A percentile compares a stretch with the other conserved stretches of the same genome.
Conservation (phyloP, 2,797 vertebrate genomes). For the Sternotherus odoratus region DNA sequence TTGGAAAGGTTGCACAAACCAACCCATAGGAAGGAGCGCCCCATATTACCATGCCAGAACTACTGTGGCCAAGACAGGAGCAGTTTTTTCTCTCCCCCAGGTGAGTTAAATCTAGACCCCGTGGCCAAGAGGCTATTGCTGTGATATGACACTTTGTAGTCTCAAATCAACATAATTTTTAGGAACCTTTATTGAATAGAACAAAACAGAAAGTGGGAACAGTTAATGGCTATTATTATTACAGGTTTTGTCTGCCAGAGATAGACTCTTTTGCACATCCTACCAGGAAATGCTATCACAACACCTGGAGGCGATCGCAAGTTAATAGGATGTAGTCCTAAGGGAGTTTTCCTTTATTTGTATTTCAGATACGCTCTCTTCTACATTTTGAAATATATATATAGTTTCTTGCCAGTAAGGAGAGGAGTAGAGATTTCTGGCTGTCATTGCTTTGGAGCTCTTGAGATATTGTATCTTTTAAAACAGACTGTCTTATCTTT, state of each 20-base stretch:
- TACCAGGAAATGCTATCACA: not conserved
- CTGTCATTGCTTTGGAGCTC: not conserved
- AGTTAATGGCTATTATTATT: accelerated
- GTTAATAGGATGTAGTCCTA: not conserved
- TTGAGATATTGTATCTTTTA: not conserved
- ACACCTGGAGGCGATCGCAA: not conserved
- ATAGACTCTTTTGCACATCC: not conserved
- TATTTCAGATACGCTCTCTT: not conserved
- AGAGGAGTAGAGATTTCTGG: not conserved
- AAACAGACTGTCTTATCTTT: not conserved
- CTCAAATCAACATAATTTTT: not conserved
- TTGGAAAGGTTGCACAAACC: accelerated
- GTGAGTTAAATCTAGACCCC: not conserved
- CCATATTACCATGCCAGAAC: not conserved
- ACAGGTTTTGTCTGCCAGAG: not conserved
- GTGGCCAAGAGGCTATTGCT: not conserved
- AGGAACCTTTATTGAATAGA: not conserved
- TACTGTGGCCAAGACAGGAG: not conserved
- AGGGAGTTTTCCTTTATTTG: not conserved
- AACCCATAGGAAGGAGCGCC: not conserved
- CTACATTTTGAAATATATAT: not conserved
- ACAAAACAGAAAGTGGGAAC: not conserved
- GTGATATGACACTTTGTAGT: not conserved
- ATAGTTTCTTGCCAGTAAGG: not conserved
- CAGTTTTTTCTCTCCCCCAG: not conserved